Conservation (phyloP, 2,113 vertebrate species). For the Ptychochromis oligacanthus region DNA sequence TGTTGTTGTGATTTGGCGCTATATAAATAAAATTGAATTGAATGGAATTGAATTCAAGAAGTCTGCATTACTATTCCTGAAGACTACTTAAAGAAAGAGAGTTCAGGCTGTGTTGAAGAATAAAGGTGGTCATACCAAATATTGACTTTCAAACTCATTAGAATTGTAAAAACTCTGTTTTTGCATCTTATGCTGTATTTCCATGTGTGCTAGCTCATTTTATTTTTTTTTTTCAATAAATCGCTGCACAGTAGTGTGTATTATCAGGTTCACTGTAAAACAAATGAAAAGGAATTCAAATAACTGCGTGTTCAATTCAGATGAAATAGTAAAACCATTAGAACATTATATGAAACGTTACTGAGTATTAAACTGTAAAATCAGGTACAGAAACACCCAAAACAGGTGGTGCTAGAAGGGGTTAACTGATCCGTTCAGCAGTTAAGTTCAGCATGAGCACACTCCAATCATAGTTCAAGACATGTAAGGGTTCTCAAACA, state of each 20-base stretch:
- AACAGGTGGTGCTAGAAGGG: neutral
- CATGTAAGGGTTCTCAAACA: slow-evolving; percentile 5
- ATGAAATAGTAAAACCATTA: neutral
- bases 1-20: too few relatives aligned
- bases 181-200: neutral
- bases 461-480: slow-evolving; percentile 1
- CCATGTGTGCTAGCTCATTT: neutral
- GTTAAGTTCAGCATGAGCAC: neutral
- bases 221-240: too few relatives aligned
- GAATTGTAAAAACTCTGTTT: neutral
- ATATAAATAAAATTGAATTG: too few relatives aligned
- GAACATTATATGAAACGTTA: neutral
- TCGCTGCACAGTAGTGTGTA: neutral
- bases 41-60: too few relatives aligned
- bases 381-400: neutral
- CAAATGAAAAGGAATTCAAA: neutral
- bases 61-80: neutral
- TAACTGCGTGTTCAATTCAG: neutral
- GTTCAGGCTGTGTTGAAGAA: neutral
- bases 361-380: neutral
- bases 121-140: neutral
- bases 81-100: neutral
- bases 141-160: neutral
- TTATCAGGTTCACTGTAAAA: neutral
- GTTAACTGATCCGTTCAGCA: neutral